These are phyloP conservation scores for Xiphorhynchus elegans DNA, from an alignment of 2,113 vertebrate genomes.

Conservation along the genomic window DNA sequence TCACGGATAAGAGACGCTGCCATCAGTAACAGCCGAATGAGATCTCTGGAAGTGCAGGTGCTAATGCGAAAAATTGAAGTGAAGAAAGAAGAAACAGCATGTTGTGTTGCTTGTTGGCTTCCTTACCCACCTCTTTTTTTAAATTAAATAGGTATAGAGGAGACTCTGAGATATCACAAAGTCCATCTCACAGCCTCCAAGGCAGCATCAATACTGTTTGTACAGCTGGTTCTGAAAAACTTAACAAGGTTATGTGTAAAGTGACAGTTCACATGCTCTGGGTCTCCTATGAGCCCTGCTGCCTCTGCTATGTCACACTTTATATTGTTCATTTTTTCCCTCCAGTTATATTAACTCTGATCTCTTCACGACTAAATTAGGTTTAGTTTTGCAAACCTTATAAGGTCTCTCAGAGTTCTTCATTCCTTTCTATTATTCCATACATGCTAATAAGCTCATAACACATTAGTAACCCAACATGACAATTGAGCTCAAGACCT, in stretches of 20 bases:
- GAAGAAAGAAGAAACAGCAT: neutral
- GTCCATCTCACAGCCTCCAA: neutral
- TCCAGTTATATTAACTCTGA: neutral
- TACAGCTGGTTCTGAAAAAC: neutral
- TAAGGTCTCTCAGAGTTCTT: neutral
- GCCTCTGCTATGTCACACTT: neutral
- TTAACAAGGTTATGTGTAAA: neutral
- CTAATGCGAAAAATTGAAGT: neutral
- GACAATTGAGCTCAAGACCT: neutral
- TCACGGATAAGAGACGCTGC: neutral
- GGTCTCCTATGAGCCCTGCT: neutral
- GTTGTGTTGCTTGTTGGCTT: neutral
- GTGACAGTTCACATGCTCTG: neutral
- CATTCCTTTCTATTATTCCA: neutral
- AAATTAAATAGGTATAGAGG: neutral
- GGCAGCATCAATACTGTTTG: neutral
- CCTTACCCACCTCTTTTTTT: fast-evolving
- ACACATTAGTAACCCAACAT: neutral
- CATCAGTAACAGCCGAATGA: neutral
- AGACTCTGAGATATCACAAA: neutral
- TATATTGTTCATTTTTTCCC: neutral
- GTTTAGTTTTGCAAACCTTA: neutral
- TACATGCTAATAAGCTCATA: neutral
- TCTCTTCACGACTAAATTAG: neutral
- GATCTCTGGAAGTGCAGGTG: neutral